Evolutionary conservation across 2,888 invertebrate genomes (phyloP), one percentile per base, ranked within the genome.

Genomic region (Scaptodrosophila latifasciaeformis): DNA sequence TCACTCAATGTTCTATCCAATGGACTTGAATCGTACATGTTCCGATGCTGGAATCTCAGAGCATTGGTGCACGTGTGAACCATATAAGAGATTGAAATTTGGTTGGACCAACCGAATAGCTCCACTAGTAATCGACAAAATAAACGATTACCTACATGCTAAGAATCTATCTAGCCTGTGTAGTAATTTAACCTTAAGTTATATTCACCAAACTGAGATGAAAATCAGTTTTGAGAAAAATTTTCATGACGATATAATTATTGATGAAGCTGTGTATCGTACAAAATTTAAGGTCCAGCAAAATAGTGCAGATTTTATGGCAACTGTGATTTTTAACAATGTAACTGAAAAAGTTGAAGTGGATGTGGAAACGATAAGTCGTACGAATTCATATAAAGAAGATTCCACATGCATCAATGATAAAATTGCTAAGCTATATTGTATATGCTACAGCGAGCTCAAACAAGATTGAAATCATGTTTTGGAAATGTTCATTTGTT

Each of bases 21-120:
- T 91, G 1, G 87, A 87, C 18, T 80, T 75, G 31, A 88, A 89
- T 49, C 88, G 93, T 17, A 89, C 90, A 1, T 93, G 93, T 74
- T 84, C 85, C 15, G 90, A 92, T 46, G 91, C 90, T 2, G 89
- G 88, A 0, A 90, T 93, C 49, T 86, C 88, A 0, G 87, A 89
- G 19, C 92, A 92, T 75, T 93, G 92, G 91, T 93, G 93, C 81
- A 90, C 91, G 63, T 93, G 93, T 70, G 88, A 46, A 9, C 37
- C 37, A 13, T 37, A 13, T 10, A 37, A 37, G 17, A 2, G 37
- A 3, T 10, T 37, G 37, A 17, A 37, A 7, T 9, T 2, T 10
- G 2, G 27, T 1, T 72, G 72, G 72, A 42, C 61, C 0, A 2
- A 44, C 1, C 54, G 63, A 0, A 66, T 72, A 13, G 67, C 75